Base-by-base conservation (phyloP, 2,113 vertebrate species). In the Ginglymostoma cirratum region DNA sequence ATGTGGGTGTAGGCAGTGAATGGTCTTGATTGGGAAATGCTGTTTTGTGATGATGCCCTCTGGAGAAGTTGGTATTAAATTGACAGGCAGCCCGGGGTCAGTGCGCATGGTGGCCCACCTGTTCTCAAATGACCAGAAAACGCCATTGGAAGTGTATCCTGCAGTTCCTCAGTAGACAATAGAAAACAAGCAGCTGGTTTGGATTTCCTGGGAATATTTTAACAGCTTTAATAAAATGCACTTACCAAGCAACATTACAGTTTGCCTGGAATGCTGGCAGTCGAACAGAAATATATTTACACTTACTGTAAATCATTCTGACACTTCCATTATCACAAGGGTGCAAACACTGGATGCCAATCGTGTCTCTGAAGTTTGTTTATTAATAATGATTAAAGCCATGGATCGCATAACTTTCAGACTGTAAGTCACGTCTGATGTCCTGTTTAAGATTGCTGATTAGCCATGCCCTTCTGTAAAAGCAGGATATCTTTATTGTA, bases 211-310 rank as follows among this genome's bases (percentile, higher is more conserved):
- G n/a, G 61, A 67, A 66, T 93, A 93, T 93, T 67, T 93, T 66
- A 93, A 66, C 89, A 93, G 61, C 89, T 93, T 66, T 23, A 66
- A 93, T 66, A 93, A n/a, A 93, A 93, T 93, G 61, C 61, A 93
- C 61, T 83, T 38, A 66, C 89, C 89, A 93, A 38, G 19, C 89
- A 66, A 38, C 61, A 38, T 66, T 66, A 66, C 89, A 66, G 61
- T 61, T 55, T 66, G 89, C 61, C 89, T 42, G 34, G 87, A 66
- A 61, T 61, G 38, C 65, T 93, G 61, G 89, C 89, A 93, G 61
- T 66, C 61, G 3, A 93, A 66, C 89, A 38, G 89, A 66, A 67
- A n/a, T 38, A 24, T 93, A 38, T 65, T 67, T 34, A 93, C 61
- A 66, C 61, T 93, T 93, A 19, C 89, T 38, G 55, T 38, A 66